Evolutionary conservation across 2,113 vertebrate species (phyloP), one percentile per base, ranked within the genome.

Genomic region (Coracopsis vasa): DNA sequence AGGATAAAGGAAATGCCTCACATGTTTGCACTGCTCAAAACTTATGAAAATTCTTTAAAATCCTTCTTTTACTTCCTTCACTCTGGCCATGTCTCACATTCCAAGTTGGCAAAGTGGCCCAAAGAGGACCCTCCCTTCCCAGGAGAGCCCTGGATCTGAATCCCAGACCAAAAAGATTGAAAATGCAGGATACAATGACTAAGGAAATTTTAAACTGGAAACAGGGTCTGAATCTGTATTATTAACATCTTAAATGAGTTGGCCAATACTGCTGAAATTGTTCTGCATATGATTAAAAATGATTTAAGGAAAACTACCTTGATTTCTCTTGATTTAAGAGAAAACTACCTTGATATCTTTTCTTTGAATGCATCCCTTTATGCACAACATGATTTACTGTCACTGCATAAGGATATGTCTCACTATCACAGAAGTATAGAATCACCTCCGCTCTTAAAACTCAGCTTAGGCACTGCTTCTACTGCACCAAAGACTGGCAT

Each of bases 41-140:
- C 5, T 37, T 27, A 23, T 0, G 3, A 20, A 79, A 65, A 42
- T 17, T 56, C 45, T 45, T 7, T 39, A 10, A 70, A 86, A 71
- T 72, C 3, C 9, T 61, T 6, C 18, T 79, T 70, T 74, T 65
- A 41, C 10, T 54, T 86, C 16, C 10, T 16, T 47, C 7, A 37
- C 9, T 7, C 7, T 39, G 2, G 5, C 7, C 4, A 37, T 35
- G 31, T 18, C 10, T 50, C 0, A 0, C 13, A 45, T 24, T 41
- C 14, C 7, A 61, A 65, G 4, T 5, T 39, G 14, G 1, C 25
- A 81, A 58, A 20, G 16, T n/a, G 12, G 54, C 13, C 31, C 19
- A 33, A 10, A 51, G 3, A 67, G 11, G 24, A 62, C 7, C 3
- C 6, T 45, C 7, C 24, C 6, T 69, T 79, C 10, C 6, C 15